phyloP scores from a whole-genome alignment of 1,140 invertebrate species.

The Diprion similis region DNA sequence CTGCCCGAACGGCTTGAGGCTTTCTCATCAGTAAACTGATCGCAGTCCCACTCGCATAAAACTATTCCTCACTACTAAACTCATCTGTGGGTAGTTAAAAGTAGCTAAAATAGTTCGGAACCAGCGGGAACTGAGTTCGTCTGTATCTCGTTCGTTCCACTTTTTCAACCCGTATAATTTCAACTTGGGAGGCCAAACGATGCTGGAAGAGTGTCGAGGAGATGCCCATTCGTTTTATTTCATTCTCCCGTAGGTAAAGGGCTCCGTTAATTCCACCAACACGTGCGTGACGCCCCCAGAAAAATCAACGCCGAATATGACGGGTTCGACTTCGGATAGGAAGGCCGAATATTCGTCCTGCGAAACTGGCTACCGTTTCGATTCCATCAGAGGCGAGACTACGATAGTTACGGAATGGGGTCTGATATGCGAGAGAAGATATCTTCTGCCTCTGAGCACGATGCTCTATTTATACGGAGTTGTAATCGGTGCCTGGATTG shows the following conservation, averaged over 20 bases:
- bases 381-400: constrained; percentile 34
- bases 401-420: constrained; percentile 58
- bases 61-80: no score
- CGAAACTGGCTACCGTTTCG: constrained; percentile 39
- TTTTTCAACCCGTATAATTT: no score
- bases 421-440: constrained; percentile 62
- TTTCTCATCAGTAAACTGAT: no score
- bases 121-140: no score
- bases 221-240: not conserved
- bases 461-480: constrained; percentile 62
- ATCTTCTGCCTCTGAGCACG: constrained; percentile 54
- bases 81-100: no score
- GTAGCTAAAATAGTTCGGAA: no score
- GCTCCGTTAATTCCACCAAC: not conserved
- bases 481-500: constrained; percentile 63
- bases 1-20: no score
- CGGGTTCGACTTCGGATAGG: not conserved
- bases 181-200: no score
- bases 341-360: constrained; percentile 18
- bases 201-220: no score
- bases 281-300: not conserved
- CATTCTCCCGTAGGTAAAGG: not conserved
- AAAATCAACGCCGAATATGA: not conserved
- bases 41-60: no score
- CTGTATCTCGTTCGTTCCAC: no score